These are phyloP conservation scores for Calypte anna DNA, from an alignment of 2,113 vertebrate genomes.

Conservation along the genomic window DNA sequence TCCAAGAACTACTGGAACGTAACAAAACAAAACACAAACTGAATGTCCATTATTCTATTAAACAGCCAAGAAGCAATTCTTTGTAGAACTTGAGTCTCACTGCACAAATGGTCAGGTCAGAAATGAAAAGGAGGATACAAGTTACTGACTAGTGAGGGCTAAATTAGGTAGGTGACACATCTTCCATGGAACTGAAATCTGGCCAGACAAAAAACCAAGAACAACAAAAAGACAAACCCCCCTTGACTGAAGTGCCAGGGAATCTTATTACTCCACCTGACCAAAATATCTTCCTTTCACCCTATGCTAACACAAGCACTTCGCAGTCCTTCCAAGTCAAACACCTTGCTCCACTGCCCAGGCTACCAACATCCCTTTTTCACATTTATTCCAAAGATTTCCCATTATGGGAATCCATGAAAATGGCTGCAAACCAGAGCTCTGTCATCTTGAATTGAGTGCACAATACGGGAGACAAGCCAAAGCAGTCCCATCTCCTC, in stretches of 20 bases:
- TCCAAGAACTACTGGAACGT: neutral
- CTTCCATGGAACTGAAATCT: neutral
- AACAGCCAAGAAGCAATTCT: neutral
- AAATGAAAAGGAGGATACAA: neutral
- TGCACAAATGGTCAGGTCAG: fast-evolving
- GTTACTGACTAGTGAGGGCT: neutral
- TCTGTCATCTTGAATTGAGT: neutral
- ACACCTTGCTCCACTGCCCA: neutral
- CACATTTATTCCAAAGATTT: neutral
- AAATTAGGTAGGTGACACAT: neutral
- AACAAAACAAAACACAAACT: neutral
- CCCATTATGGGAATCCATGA: neutral
- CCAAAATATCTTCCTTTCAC: neutral
- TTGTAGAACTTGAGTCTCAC: fast-evolving
- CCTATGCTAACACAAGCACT: neutral
- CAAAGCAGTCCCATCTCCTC: neutral
- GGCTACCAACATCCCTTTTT: neutral
- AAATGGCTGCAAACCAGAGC: neutral
- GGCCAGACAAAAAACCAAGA: too few relatives aligned
- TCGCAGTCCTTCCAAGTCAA: neutral
- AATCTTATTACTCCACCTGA: neutral
- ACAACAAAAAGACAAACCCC: neutral
- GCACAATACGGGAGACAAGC: neutral
- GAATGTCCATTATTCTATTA: fast-evolving
- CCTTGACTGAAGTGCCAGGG: neutral